phyloP scores from a whole-genome alignment of 1,140 invertebrate species.

The Drosophila tsacasi region DNA sequence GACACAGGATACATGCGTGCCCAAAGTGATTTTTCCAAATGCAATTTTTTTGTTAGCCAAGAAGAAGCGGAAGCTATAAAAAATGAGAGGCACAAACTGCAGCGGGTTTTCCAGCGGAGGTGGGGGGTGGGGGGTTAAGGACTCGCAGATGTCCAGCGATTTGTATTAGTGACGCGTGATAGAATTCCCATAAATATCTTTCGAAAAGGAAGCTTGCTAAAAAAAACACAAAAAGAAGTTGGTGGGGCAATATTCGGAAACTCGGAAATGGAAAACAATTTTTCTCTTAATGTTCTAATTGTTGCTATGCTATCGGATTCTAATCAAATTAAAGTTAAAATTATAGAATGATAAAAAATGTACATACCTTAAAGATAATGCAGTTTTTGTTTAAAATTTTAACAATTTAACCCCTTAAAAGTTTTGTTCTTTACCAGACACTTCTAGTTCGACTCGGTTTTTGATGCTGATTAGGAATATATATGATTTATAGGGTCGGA shows the following conservation, averaged over 20 bases:
- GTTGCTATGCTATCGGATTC: no score
- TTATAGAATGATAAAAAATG: no score
- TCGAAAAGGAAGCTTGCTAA: neutral
- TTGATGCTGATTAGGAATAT: no score
- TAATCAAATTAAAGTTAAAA: no score
- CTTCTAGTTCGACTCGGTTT: no score
- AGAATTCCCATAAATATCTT: constrained; percentile 26
- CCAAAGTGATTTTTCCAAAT: constrained; percentile 57
- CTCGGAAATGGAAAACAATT: neutral
- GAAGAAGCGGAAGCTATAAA: constrained; percentile 48
- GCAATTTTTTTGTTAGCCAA: constrained; percentile 42
- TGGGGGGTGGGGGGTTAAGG: neutral
- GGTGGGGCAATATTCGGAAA: neutral
- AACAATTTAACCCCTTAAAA: no score
- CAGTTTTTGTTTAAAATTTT: no score
- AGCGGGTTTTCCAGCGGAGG: neutral
- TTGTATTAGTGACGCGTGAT: constrained; percentile 38
- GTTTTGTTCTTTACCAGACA: no score
- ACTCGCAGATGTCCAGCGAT: constrained; percentile 43
- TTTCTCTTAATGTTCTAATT: no score
- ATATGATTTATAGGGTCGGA: no score
- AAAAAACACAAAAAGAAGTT: no score
- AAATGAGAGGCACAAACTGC: constrained; percentile 34
- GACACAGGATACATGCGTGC: constrained; percentile 54
- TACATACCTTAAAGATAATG: no score